Conservation (phyloP, 2,113 vertebrate species). For the Gnathonemus echidnorhynchus region DNA sequence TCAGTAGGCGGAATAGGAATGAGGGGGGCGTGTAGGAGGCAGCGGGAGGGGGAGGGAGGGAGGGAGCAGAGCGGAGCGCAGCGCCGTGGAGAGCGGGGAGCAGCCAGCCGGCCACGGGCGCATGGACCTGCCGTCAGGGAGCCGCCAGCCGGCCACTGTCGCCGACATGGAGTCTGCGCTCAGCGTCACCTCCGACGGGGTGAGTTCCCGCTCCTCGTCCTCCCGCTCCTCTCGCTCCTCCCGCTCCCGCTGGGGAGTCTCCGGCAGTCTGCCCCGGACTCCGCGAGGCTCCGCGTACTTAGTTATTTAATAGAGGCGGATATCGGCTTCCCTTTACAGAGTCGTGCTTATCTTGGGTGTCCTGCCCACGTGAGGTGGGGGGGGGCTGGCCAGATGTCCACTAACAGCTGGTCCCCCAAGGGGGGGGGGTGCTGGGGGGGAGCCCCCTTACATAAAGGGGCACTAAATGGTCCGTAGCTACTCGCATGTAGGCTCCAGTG, state of each 20-base stretch:
- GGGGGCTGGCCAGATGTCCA: not conserved
- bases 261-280: not conserved
- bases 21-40: constrained; percentile 33
- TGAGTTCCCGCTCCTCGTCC: constrained; percentile 22
- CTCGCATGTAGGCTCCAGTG: not conserved
- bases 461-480: not conserved
- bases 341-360: not conserved
- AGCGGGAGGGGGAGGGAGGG: constrained; percentile 29
- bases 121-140: constrained; percentile 46
- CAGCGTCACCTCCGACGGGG: constrained; percentile 57
- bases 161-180: constrained; percentile 77
- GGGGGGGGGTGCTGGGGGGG: not conserved
- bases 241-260: not conserved
- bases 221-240: not conserved
- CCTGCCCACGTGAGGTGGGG: not conserved
- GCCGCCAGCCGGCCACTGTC: constrained; percentile 34
- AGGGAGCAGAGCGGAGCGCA: constrained; percentile 32
- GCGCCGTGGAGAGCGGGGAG: not conserved
- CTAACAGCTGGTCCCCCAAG: not conserved
- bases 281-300: not conserved
- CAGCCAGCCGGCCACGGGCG: constrained; percentile 16
- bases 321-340: not conserved
- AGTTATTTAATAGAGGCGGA: constrained; percentile 9
- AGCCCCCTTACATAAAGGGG: not conserved
- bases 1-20: constrained; percentile 67